Evolutionary conservation across 1,140 invertebrate species (phyloP), one percentile per base, ranked within the genome.

Genomic region (Orius insidiosus): DNA sequence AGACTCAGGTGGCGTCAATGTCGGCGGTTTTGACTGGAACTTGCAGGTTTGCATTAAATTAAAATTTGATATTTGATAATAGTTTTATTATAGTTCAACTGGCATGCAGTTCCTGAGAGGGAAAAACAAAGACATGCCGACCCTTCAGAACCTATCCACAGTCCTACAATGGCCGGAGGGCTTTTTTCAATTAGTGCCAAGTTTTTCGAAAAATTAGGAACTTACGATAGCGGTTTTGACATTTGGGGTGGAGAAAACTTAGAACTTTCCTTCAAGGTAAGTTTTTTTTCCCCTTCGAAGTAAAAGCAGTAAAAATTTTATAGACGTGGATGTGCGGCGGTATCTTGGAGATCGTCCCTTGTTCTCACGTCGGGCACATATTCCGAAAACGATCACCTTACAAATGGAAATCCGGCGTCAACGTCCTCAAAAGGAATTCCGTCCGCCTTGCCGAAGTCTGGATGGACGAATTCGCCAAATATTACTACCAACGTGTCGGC

Each of bases 231-330:
- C 33, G 95, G 93, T 13, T 97, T 98, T 62, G 94, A 98, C 63
- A 98, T 98, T 53, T 98, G 94, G 94, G 95, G 95, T 47, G 94
- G 82, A 8, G 94, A 98, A 60, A 92, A 98, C 67, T 67, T 98
- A 48, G 94, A 98, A 66, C 64, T 98, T 5, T 97, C 92, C 1
- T 98, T 98, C 62, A 97, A 97, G 81, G 90, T 85, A 63, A 54
- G 51, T 36, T 36, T 36, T 43, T 50, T n/a, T n/a, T n/a, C n/a
- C n/a, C n/a, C 24, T 24, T 15, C 6, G 19, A 24, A 24, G 14
- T 24, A 24, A 24, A 24, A 24, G 7, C 24, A 7, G 7, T 7
- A 7, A 24, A 15, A 3, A 4, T 36, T 40, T 57, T 59, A 18
- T 51, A 71, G 67, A 72, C 68, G 0, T 80, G 76, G 78, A 80